Conservation (phyloP, 2,113 vertebrate species). For the Calidris pugnax region DNA sequence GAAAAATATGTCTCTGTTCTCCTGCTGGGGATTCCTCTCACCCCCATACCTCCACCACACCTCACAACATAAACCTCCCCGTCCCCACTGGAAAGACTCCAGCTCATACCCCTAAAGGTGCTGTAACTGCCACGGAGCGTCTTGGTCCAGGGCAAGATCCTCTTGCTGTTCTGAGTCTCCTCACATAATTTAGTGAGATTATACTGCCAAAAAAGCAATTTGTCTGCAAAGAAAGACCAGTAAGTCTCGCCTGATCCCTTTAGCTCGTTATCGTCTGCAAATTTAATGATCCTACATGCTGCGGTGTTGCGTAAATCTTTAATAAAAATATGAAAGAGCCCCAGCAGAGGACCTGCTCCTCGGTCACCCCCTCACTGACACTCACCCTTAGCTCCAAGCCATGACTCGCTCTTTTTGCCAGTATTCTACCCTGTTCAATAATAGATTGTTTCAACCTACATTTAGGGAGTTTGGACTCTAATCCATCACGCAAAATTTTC, state of each 20-base stretch:
- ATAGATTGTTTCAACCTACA: conserved; percentile 23
- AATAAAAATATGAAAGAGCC: neutral
- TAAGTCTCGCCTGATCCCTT: neutral
- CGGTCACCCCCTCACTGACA: neutral
- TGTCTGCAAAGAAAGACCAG: neutral
- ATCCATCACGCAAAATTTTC: conserved; percentile 3
- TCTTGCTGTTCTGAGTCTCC: neutral
- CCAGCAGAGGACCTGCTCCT: neutral
- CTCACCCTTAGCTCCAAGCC: neutral
- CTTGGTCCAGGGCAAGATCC: neutral
- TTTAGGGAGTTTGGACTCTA: conserved; percentile 5
- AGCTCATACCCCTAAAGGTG: neutral
- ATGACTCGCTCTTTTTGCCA: neutral
- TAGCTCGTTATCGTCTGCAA: neutral
- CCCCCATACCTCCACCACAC: neutral
- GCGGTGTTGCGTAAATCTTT: neutral
- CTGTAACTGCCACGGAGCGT: neutral
- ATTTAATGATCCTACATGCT: neutral
- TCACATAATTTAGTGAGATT: neutral
- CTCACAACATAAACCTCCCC: neutral
- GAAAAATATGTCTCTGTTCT: neutral
- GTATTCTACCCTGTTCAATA: neutral
- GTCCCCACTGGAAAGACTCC: neutral
- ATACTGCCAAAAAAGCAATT: neutral
- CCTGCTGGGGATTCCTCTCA: neutral